Evolutionary conservation across 1,140 invertebrate species (phyloP), one percentile per base, ranked within the genome.

Genomic region (Bombus fervidus): DNA sequence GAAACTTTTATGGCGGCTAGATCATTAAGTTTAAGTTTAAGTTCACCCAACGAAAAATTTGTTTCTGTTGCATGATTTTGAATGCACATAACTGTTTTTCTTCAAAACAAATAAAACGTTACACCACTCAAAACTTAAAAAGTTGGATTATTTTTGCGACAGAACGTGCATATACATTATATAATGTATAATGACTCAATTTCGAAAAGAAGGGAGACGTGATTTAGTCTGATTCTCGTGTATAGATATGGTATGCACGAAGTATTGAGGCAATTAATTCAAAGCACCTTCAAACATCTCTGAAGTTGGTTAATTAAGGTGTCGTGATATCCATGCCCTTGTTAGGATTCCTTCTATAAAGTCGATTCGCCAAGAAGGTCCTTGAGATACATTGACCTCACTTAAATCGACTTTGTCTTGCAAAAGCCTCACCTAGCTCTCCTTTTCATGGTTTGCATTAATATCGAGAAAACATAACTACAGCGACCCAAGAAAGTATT

Each of bases 291-390:
- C 41, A 47, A 31, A 66, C 73, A 64, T 73, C 53, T 76, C 73
- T 66, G 18, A 83, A 83, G 72, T 83, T 76, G 31, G 59, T 62
- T 83, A 83, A 83, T 83, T 83, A 83, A 83, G 73, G 34, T 66
- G 73, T 66, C 41, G 81, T 22, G 41, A 53, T 34, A 83, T 76
- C 59, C 72, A 47, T 59, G 43, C 41, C 57, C 59, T 41, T 59
- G 41, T 75, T 72, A n/a, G 43, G 15, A 4, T 34, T 53, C 43
- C 31, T 39, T 53, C 81, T 66, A n/a, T 53, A 34, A 53, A 66
- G 41, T 41, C 34, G 81, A 76, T 76, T 47, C 72, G 13, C 59
- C 47, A 53, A 83, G 73, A 47, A 66, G 73, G 5, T 59, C 18
- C 80, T 79, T 10, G 73, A 66, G 73, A 66, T 53, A 37, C 31